Base-by-base conservation (phyloP, 2,113 vertebrate genomes). In the Tapirus terrestris region DNA sequence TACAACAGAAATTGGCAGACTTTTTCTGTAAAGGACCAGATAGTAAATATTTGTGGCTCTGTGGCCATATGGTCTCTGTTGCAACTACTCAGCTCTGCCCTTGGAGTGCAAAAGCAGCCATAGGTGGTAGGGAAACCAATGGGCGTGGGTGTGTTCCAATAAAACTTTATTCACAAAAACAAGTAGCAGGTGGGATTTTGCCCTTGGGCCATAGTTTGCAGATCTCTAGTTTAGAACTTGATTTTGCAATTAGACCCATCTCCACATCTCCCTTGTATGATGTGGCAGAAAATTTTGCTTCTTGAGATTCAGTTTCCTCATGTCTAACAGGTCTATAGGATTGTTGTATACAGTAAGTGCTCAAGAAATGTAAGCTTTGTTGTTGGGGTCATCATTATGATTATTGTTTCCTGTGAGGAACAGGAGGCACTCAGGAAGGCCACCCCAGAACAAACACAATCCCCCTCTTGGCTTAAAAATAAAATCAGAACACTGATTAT, bases 101-200 rank as follows among this genome's bases (percentile, higher is more conserved):
- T 81, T 8, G 3, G 60, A 18, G 29, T 73, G 27, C 0, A 2
- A 86, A 73, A 75, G 51, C 77, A 89, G 61, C 56, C 53, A 7
- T 1, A 29, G 61, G n/a, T 14, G 14, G 18, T 14, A 60, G 82
- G n/a, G 39, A 75, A 93, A 58, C 36, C 70, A 63, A 45, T 23
- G 39, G 39, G 20, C 3, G 7, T 85, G 51, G 43, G 53, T 56
- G 18, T 87, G 39, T 89, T 63, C 65, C 61, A 43, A 60, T 45
- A 95, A 82, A 97, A 81, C 61, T 95, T 96, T 86, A 93, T 92
- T 97, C 75, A 96, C 70, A 95, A 81, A 92, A 81, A 67, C 79
- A 87, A 92, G 29, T 36, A 56, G n/a, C 27, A 31, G 27, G n/a
- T 9, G 56, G 23, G 39, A 63, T 84, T 79, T 83, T 76, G 67